Conservation (phyloP, 2,797 vertebrate species). For the Gila robusta region DNA sequence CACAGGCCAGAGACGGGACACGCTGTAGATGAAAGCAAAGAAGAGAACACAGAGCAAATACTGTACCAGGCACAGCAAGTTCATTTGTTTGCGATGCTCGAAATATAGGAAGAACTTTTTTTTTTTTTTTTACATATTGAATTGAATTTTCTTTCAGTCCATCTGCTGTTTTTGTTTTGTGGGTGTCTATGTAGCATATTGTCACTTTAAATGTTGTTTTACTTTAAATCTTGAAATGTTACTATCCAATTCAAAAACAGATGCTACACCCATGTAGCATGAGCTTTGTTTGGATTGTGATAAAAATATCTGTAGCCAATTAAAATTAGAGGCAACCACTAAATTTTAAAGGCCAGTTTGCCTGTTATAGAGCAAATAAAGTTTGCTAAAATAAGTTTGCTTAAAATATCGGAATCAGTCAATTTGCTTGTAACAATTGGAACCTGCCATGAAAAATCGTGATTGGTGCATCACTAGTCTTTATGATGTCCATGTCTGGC, state of each 20-base stretch:
- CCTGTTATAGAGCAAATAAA: background rate
- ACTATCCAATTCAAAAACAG: background rate
- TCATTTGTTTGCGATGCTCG: too few species aligned
- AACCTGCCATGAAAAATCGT: too few species aligned
- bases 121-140: too few species aligned
- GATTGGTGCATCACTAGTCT: background rate
- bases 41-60: too few species aligned
- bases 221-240: background rate
- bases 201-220: background rate
- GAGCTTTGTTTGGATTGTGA: background rate
- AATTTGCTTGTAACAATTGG: too few species aligned
- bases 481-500: background rate
- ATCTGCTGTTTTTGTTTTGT: background rate
- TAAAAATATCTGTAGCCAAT: too few species aligned
- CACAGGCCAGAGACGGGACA: too few species aligned
- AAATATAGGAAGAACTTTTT: too few species aligned
- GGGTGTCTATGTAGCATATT: background rate
- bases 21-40: too few species aligned
- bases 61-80: too few species aligned
- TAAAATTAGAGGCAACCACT: too few species aligned
- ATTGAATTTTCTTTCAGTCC: background rate
- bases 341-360: background rate
- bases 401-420: too few species aligned
- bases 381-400: background rate
- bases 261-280: background rate